Percentiles rank a stretch among this genome's conserved stretches.
Conservation (phyloP, 2,888 invertebrate genomes). For the Caenorhabditis parvicauda region DNA sequence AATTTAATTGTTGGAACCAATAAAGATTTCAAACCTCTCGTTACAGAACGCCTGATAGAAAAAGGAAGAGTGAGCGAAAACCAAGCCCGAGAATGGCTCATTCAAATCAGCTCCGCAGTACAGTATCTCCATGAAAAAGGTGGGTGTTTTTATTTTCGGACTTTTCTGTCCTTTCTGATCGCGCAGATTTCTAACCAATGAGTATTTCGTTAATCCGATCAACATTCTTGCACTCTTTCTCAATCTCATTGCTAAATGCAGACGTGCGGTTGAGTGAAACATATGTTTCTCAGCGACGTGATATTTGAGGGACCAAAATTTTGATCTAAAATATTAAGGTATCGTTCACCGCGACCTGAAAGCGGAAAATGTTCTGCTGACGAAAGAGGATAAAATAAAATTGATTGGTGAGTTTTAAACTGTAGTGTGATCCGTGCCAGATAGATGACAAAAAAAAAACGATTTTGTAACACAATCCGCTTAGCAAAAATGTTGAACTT, state of each 20-base stretch:
- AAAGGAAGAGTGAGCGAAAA: constrained; percentile 37
- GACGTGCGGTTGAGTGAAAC: too few species aligned
- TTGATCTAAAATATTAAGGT: constrained; percentile 15
- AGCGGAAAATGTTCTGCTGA: constrained; percentile 56
- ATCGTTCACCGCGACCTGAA: constrained; percentile 60
- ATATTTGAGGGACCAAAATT: neutral
- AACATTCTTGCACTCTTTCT: too few species aligned
- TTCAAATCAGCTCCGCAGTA: constrained; percentile 56
- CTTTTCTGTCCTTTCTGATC: neutral
- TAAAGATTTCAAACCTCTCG: neutral
- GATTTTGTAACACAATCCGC: too few species aligned
- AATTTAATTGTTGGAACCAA: neutral
- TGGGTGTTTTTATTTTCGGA: neutral
- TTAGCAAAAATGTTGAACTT: too few species aligned
- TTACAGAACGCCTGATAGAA: constrained; percentile 59
- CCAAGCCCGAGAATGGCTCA: constrained; percentile 50
- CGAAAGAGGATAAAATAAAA: constrained; percentile 47
- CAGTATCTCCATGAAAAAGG: constrained; percentile 56
- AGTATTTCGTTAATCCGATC: too few species aligned
- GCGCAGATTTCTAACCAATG: too few species aligned
- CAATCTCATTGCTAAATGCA: too few species aligned
- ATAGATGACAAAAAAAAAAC: too few species aligned
- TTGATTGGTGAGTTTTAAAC: constrained; percentile 64
- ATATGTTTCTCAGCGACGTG: too few species aligned
- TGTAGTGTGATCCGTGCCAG: too few species aligned